Base-by-base conservation (phyloP, 2,113 vertebrate species). In the Pao palembangensis region DNA sequence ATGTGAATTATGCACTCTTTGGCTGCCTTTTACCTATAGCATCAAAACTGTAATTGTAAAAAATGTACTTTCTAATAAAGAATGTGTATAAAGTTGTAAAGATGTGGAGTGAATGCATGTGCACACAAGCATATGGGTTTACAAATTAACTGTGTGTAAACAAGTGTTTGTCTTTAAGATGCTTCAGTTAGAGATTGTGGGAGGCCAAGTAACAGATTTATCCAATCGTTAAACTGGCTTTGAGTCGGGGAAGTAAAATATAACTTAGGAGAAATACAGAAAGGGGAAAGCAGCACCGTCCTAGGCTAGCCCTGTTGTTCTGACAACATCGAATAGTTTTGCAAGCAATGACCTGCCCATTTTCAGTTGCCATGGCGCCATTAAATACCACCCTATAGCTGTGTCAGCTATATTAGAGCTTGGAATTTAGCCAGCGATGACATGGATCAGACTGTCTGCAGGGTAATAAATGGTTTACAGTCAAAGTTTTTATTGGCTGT, bases 271-370 rank as follows among this genome's bases (percentile, higher is more conserved):
- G 51, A 31, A 1, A 52, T 0, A 46, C 12, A 60, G 8, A 23
- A 23, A 23, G n/a, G 38, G 42, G 25, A 53, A 16, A 31, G 34
- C 55, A 11, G n/a, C 18, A 57, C 14, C 67, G 73, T 82, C 44
- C 80, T 71, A 38, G 71, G 10, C 46, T 48, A 16, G 41, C 54
- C 64, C 56, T 60, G 78, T 87, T 75, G 73, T 84, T 77, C 3
- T 79, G 72, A 72, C 50, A 84, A 78, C 78, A 51, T 11, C 76
- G 75, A 68, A 64, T 72, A 53, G 61, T 86, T 83, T 73, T 50
- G 75, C 69, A 81, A 82, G 74, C 41, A 51, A 14, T 28, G 74
- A 34, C 78, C 83, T 16, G 65, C 90, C 89, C 81, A 78, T 82
- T 77, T 88, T 72, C 61, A 86, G 71, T 76, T 84, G 34, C 34